Conservation (phyloP, 64 coral and sea anemone genomes). For the Montipora efflorescens region DNA sequence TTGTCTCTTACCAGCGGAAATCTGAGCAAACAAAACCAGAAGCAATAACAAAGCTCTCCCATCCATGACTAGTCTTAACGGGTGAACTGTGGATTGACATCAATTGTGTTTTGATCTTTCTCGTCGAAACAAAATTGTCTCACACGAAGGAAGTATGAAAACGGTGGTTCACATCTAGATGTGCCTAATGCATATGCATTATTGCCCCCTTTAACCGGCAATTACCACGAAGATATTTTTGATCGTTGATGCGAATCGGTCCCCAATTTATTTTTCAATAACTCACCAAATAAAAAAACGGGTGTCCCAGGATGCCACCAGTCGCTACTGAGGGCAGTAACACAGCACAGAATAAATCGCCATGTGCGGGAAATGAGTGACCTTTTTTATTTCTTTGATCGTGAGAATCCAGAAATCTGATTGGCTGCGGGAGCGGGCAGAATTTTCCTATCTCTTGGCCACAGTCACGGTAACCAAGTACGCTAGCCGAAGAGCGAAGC, state of each 20-base stretch:
- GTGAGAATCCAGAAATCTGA: no score
- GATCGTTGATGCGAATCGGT: not conserved
- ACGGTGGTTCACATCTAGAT: not conserved
- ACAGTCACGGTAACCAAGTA: no score
- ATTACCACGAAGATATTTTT: not conserved
- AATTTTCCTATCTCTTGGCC: no score
- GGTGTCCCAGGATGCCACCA: not conserved
- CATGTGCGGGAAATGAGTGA: no score
- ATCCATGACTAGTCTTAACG: not conserved
- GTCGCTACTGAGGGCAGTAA: not conserved
- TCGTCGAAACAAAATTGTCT: not conserved
- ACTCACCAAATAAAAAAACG: not conserved
- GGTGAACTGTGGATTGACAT: not conserved
- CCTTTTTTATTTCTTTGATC: no score
- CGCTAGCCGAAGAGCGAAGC: no score
- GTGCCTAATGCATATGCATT: not conserved
- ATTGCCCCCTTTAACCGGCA: not conserved
- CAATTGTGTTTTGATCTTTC: not conserved
- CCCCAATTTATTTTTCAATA: not conserved
- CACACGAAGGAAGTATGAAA: not conserved
- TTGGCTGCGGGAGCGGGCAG: no score
- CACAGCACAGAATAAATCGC: no score
- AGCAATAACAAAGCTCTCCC: not conserved
- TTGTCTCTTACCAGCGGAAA: not conserved
- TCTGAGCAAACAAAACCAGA: not conserved